Percentiles rank a stretch among this genome's conserved stretches.
These are phyloP conservation scores for Aphelenchoides fujianensis DNA, from an alignment of 1,140 invertebrate species.

Conservation along the genomic window DNA sequence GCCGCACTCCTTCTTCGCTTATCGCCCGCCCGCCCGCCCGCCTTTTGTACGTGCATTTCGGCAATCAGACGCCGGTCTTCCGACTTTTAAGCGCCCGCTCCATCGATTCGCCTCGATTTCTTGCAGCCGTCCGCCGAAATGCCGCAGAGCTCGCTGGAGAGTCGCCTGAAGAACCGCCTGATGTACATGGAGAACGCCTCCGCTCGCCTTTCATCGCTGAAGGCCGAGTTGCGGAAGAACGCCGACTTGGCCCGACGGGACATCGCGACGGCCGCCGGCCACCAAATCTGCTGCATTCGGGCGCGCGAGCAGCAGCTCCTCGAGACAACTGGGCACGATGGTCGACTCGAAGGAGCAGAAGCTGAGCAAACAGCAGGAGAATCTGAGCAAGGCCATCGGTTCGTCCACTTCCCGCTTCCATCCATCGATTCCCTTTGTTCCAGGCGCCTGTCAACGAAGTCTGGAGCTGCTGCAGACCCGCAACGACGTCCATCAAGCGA, in stretches of 20 bases:
- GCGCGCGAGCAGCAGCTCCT: slow-evolving; percentile 13
- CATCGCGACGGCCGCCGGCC: slow-evolving; percentile 8
- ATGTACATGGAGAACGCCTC: slow-evolving; percentile 14
- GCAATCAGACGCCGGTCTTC: not conserved
- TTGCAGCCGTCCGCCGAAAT: slow-evolving; percentile 1
- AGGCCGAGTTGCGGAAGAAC: not conserved
- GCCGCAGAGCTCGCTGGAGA: slow-evolving; percentile 7
- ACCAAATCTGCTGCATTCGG: slow-evolving; percentile 13
- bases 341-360: not conserved
- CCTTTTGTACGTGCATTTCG: slow-evolving; percentile 1
- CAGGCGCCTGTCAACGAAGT: not conserved
- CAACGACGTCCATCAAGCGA: slow-evolving; percentile 2
- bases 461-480: not conserved
- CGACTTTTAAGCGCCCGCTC: no score
- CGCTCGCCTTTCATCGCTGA: not conserved
- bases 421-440: no score
- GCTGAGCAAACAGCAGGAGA: not conserved
- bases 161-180: slow-evolving; percentile 8
- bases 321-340: not conserved
- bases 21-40: no score
- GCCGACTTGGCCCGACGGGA: not conserved
- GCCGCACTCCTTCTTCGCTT: no score
- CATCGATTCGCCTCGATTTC: no score
- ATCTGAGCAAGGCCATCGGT: slow-evolving; percentile 16
- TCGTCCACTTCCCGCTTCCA: no score